phyloP scores from a whole-genome alignment of 2,797 vertebrate species.

The Lophotriccus pileatus region DNA sequence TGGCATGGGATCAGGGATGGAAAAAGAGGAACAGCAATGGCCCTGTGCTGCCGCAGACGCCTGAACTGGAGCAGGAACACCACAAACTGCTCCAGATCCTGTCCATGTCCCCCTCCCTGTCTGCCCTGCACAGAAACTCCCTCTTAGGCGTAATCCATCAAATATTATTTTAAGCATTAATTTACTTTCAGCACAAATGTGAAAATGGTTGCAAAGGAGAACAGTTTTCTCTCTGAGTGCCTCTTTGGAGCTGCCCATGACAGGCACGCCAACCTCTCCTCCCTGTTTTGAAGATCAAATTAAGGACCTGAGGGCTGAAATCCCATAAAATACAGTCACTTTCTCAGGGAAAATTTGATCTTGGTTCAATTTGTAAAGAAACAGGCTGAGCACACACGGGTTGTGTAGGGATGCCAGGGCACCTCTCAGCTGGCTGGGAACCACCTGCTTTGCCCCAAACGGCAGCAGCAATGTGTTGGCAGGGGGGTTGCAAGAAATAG shows the following conservation, averaged over 20 bases:
- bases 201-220: not conserved
- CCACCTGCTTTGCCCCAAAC: not conserved
- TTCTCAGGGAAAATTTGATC: accelerated
- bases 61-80: not conserved
- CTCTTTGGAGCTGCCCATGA: not conserved
- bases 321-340: not conserved
- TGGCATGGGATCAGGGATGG: not conserved
- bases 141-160: not conserved
- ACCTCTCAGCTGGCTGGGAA: not conserved
- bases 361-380: not conserved
- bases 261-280: not conserved
- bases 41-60: accelerated
- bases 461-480: not conserved
- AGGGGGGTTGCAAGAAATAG: not conserved
- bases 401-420: not conserved
- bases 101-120: not conserved
- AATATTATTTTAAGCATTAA: not conserved
- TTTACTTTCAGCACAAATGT: not conserved
- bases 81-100: not conserved
- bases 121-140: not conserved
- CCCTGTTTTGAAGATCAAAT: not conserved
- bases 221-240: accelerated
- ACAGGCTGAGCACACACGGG: accelerated
- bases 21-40: not conserved
- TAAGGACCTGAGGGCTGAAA: not conserved